Evolutionary conservation across 1,140 invertebrate genomes (phyloP), one percentile per base, ranked within the genome.

Genomic region (Neotoxoptera formosana): DNA sequence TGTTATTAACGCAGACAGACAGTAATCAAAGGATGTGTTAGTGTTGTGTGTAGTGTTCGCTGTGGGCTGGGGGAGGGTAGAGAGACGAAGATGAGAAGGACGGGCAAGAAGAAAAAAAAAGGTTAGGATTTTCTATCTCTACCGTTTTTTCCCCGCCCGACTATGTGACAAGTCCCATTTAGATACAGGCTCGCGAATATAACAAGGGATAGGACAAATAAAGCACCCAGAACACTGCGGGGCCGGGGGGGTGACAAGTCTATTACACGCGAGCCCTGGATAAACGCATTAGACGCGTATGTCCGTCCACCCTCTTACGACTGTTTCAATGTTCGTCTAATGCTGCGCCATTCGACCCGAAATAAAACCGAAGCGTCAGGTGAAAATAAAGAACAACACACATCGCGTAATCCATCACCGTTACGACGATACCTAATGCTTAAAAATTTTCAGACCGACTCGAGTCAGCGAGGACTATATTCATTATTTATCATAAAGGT

Each of bases 221-320:
- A 83, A 92, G 34, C 47, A 89, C 51, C 34, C 87, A 53, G 48
- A 36, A 51, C 48, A 51, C 86, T 87, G 20, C 9, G 20, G 21
- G 17, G n/a, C n/a, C 0, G 83, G 21, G 23, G 23, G 23, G 41
- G 76, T 51, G 91, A 92, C 91, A 83, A 92, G 91, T 83, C 91
- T 83, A 92, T 92, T 83, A 92, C 91, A 83, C 76, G 45, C 76
- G 45, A 83, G n/a, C 45, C 41, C 67, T 48, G 90, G 90, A 83
- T 91, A 91, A 91, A 91, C 60, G 91, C 91, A 83, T 92, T 92
- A 92, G 60, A 92, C n/a, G 76, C 91, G 76, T 83, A 83, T 92
- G 91, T 83, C 90, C 91, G 34, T 92, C 91, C 67, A 1, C 67
- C 76, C 67, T n/a, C 41, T 45, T 30, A 41, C 67, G 56, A 89